Base-by-base conservation (phyloP, 2,888 invertebrate species). In the Drosophila falleni region DNA sequence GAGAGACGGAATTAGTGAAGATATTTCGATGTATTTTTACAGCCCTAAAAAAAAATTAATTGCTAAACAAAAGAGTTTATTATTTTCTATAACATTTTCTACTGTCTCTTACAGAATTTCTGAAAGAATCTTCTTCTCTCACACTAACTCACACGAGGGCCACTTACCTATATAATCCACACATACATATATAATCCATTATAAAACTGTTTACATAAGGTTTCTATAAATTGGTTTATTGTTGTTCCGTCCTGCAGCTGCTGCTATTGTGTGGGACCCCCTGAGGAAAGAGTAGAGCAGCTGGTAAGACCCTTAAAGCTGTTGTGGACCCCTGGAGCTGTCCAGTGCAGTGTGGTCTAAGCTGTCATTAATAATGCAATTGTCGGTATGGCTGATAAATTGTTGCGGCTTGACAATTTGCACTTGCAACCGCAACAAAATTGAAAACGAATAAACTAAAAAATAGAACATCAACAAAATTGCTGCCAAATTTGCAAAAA, bases 151-250 rank as follows among this genome's bases (percentile, higher is more conserved):
- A 49, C 56, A 47, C 41, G 50, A 15, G 8, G 26, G 26, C 10
- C 42, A 44, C 19, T 15, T 19, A 33, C 29, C 19, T 6, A 26
- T 19, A 33, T 56, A 67, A 53, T 60, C 60, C 60, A 13, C 60
- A 67, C 46, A 70, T 49, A 74, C 81, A 74, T 71, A 80, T 79
- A 74, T 74, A 87, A 83, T 81, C 85, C 79, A 78, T 85, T 85
- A 78, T 78, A 76, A 87, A 78, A 67, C 86, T 85, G 88, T 87
- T 83, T 83, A 77, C 70, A 76, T 88, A 80, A 75, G 89, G 88
- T 74, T 90, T 90, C 89, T 77, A 81, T 81, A 90, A 87, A 89
- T 90, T 89, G 89, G 78, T 81, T 85, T 81, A 83, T 82, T 87
- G 83, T 89, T 75, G 71, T 64, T 70, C 31, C 11, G 23, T 37